phyloP scores from a whole-genome alignment of 2,797 vertebrate genomes.

The Rhynchonycteris naso region DNA sequence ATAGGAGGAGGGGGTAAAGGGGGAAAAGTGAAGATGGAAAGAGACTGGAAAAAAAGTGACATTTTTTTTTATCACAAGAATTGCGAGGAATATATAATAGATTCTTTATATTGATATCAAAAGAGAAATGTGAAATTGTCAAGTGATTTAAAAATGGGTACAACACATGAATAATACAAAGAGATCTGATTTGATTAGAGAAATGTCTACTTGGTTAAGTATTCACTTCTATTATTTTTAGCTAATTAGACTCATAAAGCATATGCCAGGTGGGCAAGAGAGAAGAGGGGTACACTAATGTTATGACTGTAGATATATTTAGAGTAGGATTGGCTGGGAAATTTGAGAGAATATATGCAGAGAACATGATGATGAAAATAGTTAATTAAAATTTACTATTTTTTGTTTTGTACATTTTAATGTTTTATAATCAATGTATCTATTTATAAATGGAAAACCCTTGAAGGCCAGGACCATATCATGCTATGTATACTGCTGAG shows the following conservation, averaged over 20 bases:
- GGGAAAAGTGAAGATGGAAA: too few relatives aligned
- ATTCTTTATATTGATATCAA: neutral
- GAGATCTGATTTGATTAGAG: slow-evolving; percentile 19
- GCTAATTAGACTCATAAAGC: slow-evolving; percentile 28
- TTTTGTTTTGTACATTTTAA: neutral
- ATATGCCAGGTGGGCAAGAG: neutral
- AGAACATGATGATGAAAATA: neutral
- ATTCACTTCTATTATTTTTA: slow-evolving; percentile 44
- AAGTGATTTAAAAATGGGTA: neutral
- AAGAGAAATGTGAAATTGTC: slow-evolving; percentile 14
- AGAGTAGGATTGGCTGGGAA: neutral
- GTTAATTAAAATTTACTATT: neutral
- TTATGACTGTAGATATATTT: slow-evolving; percentile 7
- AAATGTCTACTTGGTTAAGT: slow-evolving; percentile 30
- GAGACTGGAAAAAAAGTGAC: neutral
- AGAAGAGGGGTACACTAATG: neutral
- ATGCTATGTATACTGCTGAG: neutral
- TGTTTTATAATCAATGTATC: neutral
- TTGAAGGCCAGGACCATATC: neutral
- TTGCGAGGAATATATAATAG: neutral
- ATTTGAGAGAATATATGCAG: neutral
- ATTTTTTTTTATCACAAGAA: neutral
- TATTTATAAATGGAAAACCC: neutral
- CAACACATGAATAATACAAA: neutral
- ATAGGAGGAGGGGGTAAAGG: too few relatives aligned